Conservation (phyloP, 2,888 invertebrate species). For the Spodoptera exigua region DNA sequence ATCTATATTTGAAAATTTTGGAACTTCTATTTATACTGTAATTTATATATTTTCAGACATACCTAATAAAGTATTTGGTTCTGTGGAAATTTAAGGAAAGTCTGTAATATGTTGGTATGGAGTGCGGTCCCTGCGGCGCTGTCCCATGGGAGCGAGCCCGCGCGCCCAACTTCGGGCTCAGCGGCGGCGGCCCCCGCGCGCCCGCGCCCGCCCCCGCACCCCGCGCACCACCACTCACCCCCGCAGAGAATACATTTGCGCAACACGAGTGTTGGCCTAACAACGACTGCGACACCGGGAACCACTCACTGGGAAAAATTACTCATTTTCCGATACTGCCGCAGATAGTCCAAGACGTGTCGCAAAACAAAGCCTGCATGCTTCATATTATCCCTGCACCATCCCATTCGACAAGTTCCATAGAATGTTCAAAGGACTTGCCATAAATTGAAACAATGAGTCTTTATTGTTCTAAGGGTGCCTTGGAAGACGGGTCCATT, state of each 20-base stretch:
- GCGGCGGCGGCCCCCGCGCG: slow-evolving; percentile 74
- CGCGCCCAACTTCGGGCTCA: slow-evolving; percentile 89
- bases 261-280: slow-evolving; percentile 87
- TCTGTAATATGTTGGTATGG: slow-evolving; percentile 54
- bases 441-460: slow-evolving; percentile 76
- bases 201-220: slow-evolving; percentile 56
- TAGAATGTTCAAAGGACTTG: slow-evolving; percentile 66
- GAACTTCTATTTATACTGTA: too few species aligned
- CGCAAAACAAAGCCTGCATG: slow-evolving; percentile 68
- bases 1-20: too few species aligned
- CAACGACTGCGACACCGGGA: slow-evolving; percentile 85
- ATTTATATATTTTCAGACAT: neutral
- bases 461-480: slow-evolving; percentile 75
- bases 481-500: slow-evolving; percentile 65
- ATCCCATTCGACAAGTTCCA: slow-evolving; percentile 53
- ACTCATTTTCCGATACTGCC: slow-evolving; percentile 79
- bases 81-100: slow-evolving; percentile 39
- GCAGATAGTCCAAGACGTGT: slow-evolving; percentile 60
- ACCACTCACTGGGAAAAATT: slow-evolving; percentile 82
- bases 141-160: slow-evolving; percentile 86
- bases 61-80: slow-evolving; percentile 12
- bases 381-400: slow-evolving; percentile 50
- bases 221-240: slow-evolving; percentile 71
- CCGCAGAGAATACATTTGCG: slow-evolving; percentile 89
- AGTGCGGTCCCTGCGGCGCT: slow-evolving; percentile 80